These are phyloP conservation scores for Tylochromis polylepis DNA, from an alignment of 2,113 vertebrate species.

Conservation along the genomic window DNA sequence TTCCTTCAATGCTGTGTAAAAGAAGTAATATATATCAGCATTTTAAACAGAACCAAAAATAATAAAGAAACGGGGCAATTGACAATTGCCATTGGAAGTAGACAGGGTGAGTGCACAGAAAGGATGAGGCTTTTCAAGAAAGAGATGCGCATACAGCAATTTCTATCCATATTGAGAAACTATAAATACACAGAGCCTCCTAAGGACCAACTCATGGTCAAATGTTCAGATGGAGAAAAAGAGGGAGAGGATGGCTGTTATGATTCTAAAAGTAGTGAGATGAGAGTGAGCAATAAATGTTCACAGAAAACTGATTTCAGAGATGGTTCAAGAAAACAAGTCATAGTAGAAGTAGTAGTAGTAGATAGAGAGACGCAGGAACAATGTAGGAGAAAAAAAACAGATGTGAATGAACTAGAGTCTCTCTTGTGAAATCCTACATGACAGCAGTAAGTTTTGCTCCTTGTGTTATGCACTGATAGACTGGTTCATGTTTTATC, in stretches of 20 bases:
- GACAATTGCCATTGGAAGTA: not conserved
- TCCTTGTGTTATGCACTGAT: not conserved
- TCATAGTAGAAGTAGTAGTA: not conserved
- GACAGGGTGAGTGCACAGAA: not conserved
- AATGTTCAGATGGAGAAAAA: not conserved
- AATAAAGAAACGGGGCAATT: not conserved
- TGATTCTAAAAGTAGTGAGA: not conserved
- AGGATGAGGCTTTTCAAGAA: not conserved
- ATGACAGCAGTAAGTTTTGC: conserved; percentile 4
- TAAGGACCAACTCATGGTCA: not conserved
- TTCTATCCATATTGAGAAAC: not conserved
- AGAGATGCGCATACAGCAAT: not conserved
- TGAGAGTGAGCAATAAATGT: not conserved
- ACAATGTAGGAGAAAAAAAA: not conserved
- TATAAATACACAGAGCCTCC: not conserved
- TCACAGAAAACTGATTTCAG: not conserved
- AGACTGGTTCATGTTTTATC: not conserved
- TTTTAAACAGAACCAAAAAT: not conserved
- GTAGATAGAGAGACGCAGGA: not conserved
- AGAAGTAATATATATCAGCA: not conserved
- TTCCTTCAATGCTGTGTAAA: not conserved
- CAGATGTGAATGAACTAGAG: not conserved
- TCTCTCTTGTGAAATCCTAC: not conserved
- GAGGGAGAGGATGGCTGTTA: not conserved
- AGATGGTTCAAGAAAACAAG: not conserved